Conservation (phyloP, 2,888 invertebrate species). For the Callimorpha dominula region DNA sequence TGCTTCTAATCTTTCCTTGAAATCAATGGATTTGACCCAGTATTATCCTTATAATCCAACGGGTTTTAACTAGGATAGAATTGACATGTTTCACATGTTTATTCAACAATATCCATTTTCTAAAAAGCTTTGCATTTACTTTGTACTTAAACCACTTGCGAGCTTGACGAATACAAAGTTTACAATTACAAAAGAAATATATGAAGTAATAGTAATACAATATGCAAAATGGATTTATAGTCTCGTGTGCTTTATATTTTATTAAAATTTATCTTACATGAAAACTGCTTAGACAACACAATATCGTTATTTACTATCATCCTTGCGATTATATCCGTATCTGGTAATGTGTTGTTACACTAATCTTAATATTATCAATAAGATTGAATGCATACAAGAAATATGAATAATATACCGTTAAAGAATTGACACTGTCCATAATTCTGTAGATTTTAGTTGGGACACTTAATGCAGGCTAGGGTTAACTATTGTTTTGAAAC, state of each 20-base stretch:
- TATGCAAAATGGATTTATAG: conserved; percentile 1
- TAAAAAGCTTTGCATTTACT: too few species aligned
- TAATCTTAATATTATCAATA: conserved; percentile 31
- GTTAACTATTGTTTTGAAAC: conserved; percentile 49
- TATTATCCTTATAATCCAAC: too few species aligned
- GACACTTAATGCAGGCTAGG: conserved; percentile 38
- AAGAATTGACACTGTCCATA: conserved; percentile 37
- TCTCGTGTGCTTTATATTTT: not conserved
- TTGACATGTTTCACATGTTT: too few species aligned
- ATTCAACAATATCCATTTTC: too few species aligned
- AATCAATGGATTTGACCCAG: not conserved
- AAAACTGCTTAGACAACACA: conserved; percentile 28
- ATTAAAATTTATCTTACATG: conserved; percentile 31
- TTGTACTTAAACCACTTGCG: not conserved
- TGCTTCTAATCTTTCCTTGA: not conserved
- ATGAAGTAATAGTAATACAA: not conserved
- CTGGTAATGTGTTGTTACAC: conserved; percentile 34
- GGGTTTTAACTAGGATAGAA: too few species aligned
- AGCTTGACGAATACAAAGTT: not conserved
- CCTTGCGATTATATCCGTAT: conserved; percentile 36
- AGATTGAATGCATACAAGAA: conserved; percentile 44
- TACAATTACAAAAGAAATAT: not conserved
- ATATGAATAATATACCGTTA: conserved; percentile 51
- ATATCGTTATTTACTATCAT: conserved; percentile 31
- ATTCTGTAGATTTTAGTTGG: conserved; percentile 40